Evolutionary conservation across 2,888 invertebrate genomes (phyloP).

Genomic region (Eustalomyia histrio): DNA sequence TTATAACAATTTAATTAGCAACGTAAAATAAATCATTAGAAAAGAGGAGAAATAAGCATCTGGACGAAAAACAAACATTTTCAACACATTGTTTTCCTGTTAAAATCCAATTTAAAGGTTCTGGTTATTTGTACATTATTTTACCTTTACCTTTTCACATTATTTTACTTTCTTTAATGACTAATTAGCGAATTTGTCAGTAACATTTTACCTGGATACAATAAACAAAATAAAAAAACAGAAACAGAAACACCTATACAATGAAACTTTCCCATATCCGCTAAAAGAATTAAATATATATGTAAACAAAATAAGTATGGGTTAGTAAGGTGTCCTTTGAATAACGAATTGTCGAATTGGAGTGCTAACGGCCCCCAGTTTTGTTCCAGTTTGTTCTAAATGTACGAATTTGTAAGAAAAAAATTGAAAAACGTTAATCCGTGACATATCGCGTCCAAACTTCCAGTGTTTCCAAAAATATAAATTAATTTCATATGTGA

Average conservation of each 20-base stretch:
- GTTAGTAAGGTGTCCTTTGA: too few relatives aligned
- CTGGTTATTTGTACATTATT: conserved; percentile 9
- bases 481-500: too few relatives aligned
- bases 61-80: not conserved
- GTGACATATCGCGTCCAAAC: too few relatives aligned
- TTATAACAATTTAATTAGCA: conserved; percentile 22
- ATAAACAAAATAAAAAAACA: not conserved
- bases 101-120: conserved; percentile 45
- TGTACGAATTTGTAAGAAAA: too few relatives aligned
- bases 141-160: conserved; percentile 26
- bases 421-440: too few relatives aligned
- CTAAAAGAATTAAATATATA: not conserved
- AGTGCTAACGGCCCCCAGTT: too few relatives aligned
- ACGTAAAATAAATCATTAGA: conserved; percentile 9
- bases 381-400: too few relatives aligned
- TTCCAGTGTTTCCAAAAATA: too few relatives aligned
- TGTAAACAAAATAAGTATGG: not conserved
- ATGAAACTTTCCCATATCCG: not conserved
- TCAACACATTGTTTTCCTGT: conserved; percentile 29
- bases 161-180: conserved; percentile 33
- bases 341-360: too few relatives aligned
- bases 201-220: conserved; percentile 41
- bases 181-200: conserved; percentile 58
- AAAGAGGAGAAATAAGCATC: not conserved
- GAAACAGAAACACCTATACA: not conserved